phyloP scores from a whole-genome alignment of 2,113 vertebrate genomes.

The Typhlomys cinereus region DNA sequence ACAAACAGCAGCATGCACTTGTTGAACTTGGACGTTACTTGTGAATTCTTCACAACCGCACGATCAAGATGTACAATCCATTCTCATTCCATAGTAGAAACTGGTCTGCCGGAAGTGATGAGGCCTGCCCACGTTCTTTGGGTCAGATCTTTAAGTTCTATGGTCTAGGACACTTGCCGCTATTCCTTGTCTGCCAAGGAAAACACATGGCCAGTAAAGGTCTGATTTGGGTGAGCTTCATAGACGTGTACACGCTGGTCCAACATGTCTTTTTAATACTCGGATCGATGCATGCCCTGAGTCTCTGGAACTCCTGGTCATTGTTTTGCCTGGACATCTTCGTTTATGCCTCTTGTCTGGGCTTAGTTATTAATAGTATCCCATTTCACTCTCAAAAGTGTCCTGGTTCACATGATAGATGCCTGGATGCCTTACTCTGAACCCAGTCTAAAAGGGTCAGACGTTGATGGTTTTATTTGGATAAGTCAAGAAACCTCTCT shows the following conservation, averaged over 20 bases:
- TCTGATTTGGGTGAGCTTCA: not conserved
- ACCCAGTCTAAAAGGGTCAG: not conserved
- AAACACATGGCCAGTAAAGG: not conserved
- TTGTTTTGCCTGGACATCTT: not conserved
- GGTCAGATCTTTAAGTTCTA: not conserved
- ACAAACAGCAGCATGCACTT: not conserved
- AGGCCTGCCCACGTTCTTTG: not conserved
- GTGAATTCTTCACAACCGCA: not conserved
- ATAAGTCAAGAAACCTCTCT: constrained; percentile 15
- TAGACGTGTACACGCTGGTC: not conserved
- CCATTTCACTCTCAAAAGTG: not conserved
- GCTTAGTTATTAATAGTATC: not conserved
- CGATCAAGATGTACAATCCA: not conserved
- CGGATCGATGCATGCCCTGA: not conserved
- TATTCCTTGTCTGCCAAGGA: not conserved
- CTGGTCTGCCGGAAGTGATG: not conserved
- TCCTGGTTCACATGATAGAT: not conserved
- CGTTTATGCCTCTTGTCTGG: not conserved
- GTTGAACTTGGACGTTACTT: not conserved
- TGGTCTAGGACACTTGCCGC: not conserved
- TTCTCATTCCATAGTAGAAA: not conserved
- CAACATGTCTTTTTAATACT: not conserved
- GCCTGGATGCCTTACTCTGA: not conserved
- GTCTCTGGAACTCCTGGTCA: not conserved
- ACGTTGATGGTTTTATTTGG: constrained; percentile 24